Evolutionary conservation across 2,113 vertebrate genomes (phyloP), one percentile per base, ranked within the genome.

Genomic region (Lipophrys pholis): DNA sequence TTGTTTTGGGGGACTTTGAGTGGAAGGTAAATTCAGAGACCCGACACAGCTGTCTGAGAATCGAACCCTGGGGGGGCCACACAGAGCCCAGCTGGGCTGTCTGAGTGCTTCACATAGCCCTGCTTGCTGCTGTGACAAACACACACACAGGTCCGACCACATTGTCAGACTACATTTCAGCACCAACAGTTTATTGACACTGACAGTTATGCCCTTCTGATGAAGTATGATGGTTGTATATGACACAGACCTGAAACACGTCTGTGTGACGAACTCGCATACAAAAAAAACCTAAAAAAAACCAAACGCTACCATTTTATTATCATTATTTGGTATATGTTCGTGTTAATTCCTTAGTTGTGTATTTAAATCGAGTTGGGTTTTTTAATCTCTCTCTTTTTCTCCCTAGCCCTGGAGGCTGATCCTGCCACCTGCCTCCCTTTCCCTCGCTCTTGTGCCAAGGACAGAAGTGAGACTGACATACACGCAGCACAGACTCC

Each of bases 121-220:
- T 30, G 21, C 21, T 41, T 50, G 64, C 74, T 66, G 64, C 21
- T 58, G 64, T 9, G 15, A 6, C 43, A 74, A 57, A n/a, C 21
- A 30, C 21, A 50, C 60, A 69, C 76, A 89, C 87, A 72, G 71
- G 83, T 86, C 63, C 7, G 35, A 87, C 89, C 45, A 16, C 89
- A 90, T 88, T 93, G 78, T 87, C 89, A 90, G 74, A 84, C 78
- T n/a, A 21, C 12, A 78, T 73, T 75, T 70, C 67, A 64, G 8
- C 60, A 42, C 58, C 43, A 64, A 56, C 53, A 54, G 55, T 15
- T 77, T 38, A 85, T 78, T 41, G 11, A 65, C 83, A 86, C 86
- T 69, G 84, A 89, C 90, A 85, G 87, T 60, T 84, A 62, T 76
- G 71, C 68, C 65, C 74, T 67, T 73, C 42, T 53, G 58, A 70